Evolutionary conservation across 2,888 invertebrate genomes (phyloP).

Genomic region (Romanomermis culicivorax): DNA sequence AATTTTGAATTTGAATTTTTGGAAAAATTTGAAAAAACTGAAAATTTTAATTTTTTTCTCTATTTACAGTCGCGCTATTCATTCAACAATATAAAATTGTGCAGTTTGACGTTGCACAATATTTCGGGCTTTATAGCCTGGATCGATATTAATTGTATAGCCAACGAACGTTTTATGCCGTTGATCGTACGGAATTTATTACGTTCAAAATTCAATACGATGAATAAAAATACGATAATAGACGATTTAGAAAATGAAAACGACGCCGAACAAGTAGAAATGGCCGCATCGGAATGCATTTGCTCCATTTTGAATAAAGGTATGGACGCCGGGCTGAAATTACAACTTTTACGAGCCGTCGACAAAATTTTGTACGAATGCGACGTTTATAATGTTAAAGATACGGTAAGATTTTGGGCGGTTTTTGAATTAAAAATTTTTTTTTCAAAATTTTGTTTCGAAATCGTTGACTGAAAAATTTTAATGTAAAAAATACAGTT

Average conservation of each 20-base stretch:
- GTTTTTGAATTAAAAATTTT: no score
- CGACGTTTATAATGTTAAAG: slow-evolving; percentile 29
- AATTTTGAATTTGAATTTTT: no score
- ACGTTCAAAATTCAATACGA: no score
- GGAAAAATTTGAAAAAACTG: no score
- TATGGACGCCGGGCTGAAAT: slow-evolving; percentile 39
- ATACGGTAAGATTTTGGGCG: no score
- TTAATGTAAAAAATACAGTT: no score
- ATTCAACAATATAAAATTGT: no score
- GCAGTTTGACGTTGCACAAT: no score
- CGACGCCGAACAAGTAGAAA: slow-evolving; percentile 28
- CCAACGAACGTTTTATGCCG: slow-evolving; percentile 37
- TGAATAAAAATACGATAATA: background rate
- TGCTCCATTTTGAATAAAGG: slow-evolving; percentile 32
- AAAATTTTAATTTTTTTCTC: no score
- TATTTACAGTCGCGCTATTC: no score
- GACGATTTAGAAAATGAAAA: background rate
- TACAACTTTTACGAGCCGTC: slow-evolving; percentile 35
- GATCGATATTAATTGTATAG: slow-evolving; percentile 40
- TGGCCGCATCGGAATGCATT: slow-evolving; percentile 37
- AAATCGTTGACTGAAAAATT: no score
- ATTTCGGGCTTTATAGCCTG: slow-evolving; percentile 39
- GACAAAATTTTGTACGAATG: slow-evolving; percentile 31
- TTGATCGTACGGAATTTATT: slow-evolving; percentile 34
- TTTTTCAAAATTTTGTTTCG: no score